Percentiles rank a stretch among this genome's conserved stretches.
Conservation (phyloP, 2,113 vertebrate species). For the Nansenia antarctica region DNA sequence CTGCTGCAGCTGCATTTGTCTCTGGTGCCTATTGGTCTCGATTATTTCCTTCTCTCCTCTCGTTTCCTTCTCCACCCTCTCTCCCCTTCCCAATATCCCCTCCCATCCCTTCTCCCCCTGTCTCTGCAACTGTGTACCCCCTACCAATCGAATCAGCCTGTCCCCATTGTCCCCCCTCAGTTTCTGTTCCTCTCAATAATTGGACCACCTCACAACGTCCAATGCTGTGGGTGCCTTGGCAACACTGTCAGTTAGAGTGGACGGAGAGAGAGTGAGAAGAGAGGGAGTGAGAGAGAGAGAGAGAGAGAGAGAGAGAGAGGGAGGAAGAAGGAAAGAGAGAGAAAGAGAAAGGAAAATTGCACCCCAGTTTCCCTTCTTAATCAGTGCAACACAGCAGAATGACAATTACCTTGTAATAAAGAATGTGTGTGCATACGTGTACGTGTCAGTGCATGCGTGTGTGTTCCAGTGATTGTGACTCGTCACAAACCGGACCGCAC, state of each 20-base stretch:
- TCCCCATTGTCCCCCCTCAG: too few species aligned
- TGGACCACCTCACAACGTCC: slow-evolving; percentile 30
- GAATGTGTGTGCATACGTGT: background rate
- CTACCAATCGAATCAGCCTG: too few species aligned
- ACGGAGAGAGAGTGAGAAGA: slow-evolving; percentile 29
- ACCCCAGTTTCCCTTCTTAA: slow-evolving; percentile 43
- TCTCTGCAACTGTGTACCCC: background rate
- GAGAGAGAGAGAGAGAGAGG: slow-evolving; percentile 3
- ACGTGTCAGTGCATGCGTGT: background rate
- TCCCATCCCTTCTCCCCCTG: background rate
- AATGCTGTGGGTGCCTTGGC: slow-evolving; percentile 21
- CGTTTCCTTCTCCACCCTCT: background rate
- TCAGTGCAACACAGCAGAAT: slow-evolving; percentile 39
- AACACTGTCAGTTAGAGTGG: slow-evolving; percentile 39
- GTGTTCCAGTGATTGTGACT: background rate
- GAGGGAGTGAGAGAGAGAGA: slow-evolving; percentile 30
- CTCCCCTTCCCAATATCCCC: background rate
- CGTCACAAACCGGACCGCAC: too few species aligned
- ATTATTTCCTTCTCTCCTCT: background rate
- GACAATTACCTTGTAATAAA: background rate
- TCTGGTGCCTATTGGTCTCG: too few species aligned
- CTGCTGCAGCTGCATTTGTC: too few species aligned
- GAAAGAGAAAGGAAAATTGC: background rate
- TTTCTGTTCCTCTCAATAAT: slow-evolving; percentile 31
- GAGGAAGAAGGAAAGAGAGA: background rate